Base-by-base conservation (phyloP, 2,113 vertebrate genomes). In the Gallinago paraguaiae region DNA sequence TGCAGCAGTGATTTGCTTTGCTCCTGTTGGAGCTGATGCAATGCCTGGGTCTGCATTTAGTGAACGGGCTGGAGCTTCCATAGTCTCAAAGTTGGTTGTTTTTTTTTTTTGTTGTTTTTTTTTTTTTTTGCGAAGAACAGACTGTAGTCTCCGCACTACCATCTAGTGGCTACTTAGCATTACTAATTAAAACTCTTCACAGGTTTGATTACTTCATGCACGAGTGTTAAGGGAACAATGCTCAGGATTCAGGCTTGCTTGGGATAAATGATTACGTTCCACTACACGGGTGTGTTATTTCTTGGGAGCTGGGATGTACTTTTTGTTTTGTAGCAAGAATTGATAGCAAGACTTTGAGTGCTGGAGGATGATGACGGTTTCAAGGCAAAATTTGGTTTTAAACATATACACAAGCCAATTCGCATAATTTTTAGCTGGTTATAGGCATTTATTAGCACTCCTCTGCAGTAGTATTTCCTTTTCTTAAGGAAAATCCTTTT, bases 121-220 rank as follows among this genome's bases (percentile, higher is more conserved):
- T 2, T 23, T 12, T 56, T 56, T 64, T 45, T 37, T 5, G 14
- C 18, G 56, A 18, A 23, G 25, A 82, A 16, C 37, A 30, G 30
- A 4, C 23, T n/a, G 35, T 31, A 1, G 22, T 61, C 51, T 77
- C n/a, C 0, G 4, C 70, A 75, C 70, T 68, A 76, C 92, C 95
- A 95, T 88, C 96, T 96, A 67, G 95, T 91, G 93, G 95, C 77
- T 81, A 54, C 5, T 37, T 54, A 67, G 75, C 37, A 37, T 81
- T 56, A 19, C 11, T 74, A 5, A n/a, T 33, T 20, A 53, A 56
- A 77, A 53, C 1, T 0, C 10, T 4, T 59, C 5, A 0, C 12
- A 4, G 19, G 9, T 59, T 57, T 2, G 0, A 7, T 77, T 53
- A 57, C 19, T 60, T 45, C 41, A 7, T 56, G 64, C 69, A 5